Base-by-base conservation (phyloP, 1,140 invertebrate species). In the Drosophila nannoptera region DNA sequence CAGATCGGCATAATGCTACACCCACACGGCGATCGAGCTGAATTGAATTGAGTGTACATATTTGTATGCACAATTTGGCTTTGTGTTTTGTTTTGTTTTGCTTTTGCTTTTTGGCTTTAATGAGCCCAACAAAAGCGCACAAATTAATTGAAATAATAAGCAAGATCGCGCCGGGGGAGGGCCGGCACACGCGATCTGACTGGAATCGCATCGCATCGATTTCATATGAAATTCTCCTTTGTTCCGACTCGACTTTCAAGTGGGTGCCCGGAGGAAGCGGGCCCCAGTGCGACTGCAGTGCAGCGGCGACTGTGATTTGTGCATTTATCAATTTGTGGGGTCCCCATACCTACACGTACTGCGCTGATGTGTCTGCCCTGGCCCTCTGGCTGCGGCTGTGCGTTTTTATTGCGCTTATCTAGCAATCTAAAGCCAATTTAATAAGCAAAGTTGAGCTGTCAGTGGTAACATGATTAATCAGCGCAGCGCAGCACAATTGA, bases 351-450 rank as follows among this genome's bases (percentile, higher is more conserved):
- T 86, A 84, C 81, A 84, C 81, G 81, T 84, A 83, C 61, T 56
- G 14, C 33, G 16, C 61, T 22, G 22, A 56, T 58, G 53, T 66
- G 40, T 52, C 46, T 33, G 29, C 35, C 16, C 36, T 56, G 48
- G 53, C 53, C 59, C 40, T 64, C 43, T 73, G 38, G 59, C 40
- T 67, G 68, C 46, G 46, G 66, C n/a, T 63, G 16, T 36, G 46
- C 14, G 46, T 54, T 65, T 74, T 61, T 70, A 77, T 82, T 81
- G 68, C 66, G 56, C 77, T 84, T 84, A 84, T 84, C 81, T 84
- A 84, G 77, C 82, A 76, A 84, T 84, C 81, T 84, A 81, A 84
- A 86, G 81, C 81, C 81, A 84, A 84, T 84, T 84, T 84, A 84
- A 84, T 84, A 84, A 84, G 81, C 81, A 84, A 84, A 84, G 81